A percentile compares a stretch with the other conserved stretches of the same genome.
phyloP scores from a whole-genome alignment of 2,888 invertebrate species.

The Stenoptilia bipunctidactyla region DNA sequence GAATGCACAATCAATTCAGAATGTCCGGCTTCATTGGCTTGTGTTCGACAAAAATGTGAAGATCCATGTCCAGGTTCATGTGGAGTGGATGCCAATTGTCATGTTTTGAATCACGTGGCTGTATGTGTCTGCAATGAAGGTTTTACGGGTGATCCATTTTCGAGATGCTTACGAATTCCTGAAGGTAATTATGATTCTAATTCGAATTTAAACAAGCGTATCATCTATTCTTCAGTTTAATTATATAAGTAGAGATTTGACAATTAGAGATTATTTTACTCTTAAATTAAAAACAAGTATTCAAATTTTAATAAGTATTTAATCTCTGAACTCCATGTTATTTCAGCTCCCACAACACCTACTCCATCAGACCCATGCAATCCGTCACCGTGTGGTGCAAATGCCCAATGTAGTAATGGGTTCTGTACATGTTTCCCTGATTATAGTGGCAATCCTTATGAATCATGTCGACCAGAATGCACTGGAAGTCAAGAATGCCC shows the following conservation, averaged over 20 bases:
- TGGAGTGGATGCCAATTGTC: slow-evolving; percentile 83
- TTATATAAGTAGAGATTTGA: too few species aligned
- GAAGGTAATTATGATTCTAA: slow-evolving; percentile 31
- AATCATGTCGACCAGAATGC: slow-evolving; percentile 80
- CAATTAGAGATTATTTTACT: too few species aligned
- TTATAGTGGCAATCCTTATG: slow-evolving; percentile 79
- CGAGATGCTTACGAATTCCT: slow-evolving; percentile 75
- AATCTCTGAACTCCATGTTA: too few species aligned
- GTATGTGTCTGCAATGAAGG: slow-evolving; percentile 82
- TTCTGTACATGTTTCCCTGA: slow-evolving; percentile 77
- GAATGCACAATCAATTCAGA: slow-evolving; percentile 86
- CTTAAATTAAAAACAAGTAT: too few species aligned
- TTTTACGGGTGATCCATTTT: slow-evolving; percentile 85
- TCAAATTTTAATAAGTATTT: too few species aligned
- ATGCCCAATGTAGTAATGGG: slow-evolving; percentile 77
- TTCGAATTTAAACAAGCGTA: not conserved
- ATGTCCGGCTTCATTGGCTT: slow-evolving; percentile 81
- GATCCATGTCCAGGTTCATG: slow-evolving; percentile 89
- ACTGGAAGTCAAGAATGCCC: slow-evolving; percentile 79
- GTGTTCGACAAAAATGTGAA: slow-evolving; percentile 83
- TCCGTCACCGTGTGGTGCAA: slow-evolving; percentile 80
- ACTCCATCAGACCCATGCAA: slow-evolving; percentile 72
- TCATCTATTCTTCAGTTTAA: too few species aligned
- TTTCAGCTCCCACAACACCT: slow-evolving; percentile 47
- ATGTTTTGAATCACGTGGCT: slow-evolving; percentile 84